phyloP scores from a whole-genome alignment of 2,797 vertebrate genomes.

The Pangasius djambal region DNA sequence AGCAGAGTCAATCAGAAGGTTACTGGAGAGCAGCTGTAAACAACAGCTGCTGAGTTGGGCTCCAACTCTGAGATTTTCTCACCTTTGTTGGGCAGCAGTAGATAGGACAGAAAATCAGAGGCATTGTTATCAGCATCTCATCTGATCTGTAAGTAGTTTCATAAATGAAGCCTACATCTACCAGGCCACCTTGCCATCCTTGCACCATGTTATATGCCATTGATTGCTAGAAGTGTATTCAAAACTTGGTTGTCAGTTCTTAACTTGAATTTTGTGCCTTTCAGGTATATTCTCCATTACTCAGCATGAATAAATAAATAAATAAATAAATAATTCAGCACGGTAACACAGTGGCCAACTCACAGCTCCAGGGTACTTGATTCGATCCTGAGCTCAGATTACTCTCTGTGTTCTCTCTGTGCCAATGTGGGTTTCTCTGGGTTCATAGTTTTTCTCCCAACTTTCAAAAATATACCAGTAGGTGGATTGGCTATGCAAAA shows the following conservation, averaged over 20 bases:
- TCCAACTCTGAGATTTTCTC: not conserved
- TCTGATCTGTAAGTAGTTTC: not conserved
- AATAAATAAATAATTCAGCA: not conserved
- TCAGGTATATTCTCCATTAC: not conserved
- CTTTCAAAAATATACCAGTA: not conserved
- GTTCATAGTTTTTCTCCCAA: not conserved
- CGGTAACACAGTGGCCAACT: not conserved
- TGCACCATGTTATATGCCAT: not conserved
- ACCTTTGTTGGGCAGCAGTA: not conserved
- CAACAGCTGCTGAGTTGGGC: not conserved
- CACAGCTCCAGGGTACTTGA: not conserved
- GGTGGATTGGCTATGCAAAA: not conserved
- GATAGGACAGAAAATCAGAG: not conserved
- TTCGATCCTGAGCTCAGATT: not conserved
- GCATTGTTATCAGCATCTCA: not conserved
- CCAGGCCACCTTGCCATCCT: not conserved
- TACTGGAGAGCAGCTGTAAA: not conserved
- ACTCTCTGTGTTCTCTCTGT: not conserved
- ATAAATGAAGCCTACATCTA: not conserved
- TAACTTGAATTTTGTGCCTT: not conserved
- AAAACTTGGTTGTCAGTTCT: not conserved
- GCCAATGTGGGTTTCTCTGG: not conserved
- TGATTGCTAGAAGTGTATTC: not conserved
- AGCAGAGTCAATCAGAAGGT: not conserved
- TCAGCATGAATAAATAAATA: not conserved